Conservation (phyloP, 92 coral and sea anemone species). For the Epizoanthus illoricatus region DNA sequence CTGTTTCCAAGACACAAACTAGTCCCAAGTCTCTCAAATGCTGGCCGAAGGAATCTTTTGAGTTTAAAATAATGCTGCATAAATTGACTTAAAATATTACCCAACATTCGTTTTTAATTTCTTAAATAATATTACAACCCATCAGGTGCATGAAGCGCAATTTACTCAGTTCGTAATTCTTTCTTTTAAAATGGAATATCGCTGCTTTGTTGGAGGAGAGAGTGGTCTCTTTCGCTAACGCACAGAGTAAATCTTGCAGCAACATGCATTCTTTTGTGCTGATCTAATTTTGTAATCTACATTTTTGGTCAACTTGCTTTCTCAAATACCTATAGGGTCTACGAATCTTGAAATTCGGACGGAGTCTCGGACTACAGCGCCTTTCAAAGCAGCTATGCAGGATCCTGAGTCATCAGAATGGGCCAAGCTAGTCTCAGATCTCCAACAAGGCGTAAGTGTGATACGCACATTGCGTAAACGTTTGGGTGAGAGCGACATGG, state of each 20-base stretch:
- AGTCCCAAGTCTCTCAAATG: no score
- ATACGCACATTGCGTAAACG: not conserved
- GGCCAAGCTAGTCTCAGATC: not conserved
- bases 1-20: no score
- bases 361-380: not conserved
- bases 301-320: not conserved
- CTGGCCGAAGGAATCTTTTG: no score
- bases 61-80: no score
- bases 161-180: no score
- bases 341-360: not conserved
- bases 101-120: no score
- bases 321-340: not conserved
- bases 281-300: not conserved
- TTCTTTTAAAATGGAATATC: no score
- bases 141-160: no score
- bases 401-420: constrained; percentile 3
- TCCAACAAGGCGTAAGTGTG: not conserved
- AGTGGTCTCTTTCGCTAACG: no score
- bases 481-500: not conserved
- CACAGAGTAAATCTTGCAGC: not conserved
- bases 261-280: not conserved
- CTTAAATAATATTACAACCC: no score
- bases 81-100: no score
- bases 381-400: not conserved
- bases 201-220: no score